These are phyloP conservation scores for human DNA, from an alignment of 2,113 vertebrate species.

Conservation along the genomic window GRCh38 chr11:84258001-84258500, in stretches of 20 bases:
- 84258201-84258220: neutral
- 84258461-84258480: neutral
- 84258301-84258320: neutral
- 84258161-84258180: rapidly evolving
- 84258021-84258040: neutral
- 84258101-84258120: neutral
- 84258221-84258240: neutral
- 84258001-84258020: neutral
- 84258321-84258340: neutral
- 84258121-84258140: neutral
- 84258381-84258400: neutral
- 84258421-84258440: neutral
- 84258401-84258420: neutral
- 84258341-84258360: neutral
- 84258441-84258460: neutral
- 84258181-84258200: neutral
- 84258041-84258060: neutral
- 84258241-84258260: neutral
- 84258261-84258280: neutral
- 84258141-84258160: neutral
- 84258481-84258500: neutral
- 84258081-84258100: neutral
- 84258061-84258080: neutral
- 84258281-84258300: neutral
- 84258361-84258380: neutral